Evolutionary conservation across 2,797 vertebrate genomes (phyloP).

Genomic region (Notoglanidium macrostoma): DNA sequence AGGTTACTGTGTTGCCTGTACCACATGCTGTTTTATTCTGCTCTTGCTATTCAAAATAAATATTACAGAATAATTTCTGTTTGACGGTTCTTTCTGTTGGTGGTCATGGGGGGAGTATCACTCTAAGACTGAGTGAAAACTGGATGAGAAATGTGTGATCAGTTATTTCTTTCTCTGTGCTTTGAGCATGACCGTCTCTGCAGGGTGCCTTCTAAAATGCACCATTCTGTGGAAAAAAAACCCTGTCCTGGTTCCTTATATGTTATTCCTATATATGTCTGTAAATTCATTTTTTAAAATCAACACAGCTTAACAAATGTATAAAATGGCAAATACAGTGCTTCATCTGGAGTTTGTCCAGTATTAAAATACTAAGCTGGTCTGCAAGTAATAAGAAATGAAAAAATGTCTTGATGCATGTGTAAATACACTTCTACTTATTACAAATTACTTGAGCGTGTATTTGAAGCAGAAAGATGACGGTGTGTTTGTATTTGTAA

Average conservation of each 20-base stretch:
- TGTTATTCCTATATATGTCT: background rate
- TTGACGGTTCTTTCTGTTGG: constrained; percentile 16
- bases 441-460: constrained; percentile 6
- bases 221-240: background rate
- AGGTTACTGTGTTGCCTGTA: constrained; percentile 46
- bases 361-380: background rate
- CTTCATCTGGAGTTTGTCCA: background rate
- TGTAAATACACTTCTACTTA: background rate
- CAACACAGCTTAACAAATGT: background rate
- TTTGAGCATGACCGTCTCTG: constrained; percentile 27
- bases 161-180: constrained; percentile 24
- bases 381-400: background rate
- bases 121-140: constrained; percentile 35
- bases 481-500: constrained; percentile 33
- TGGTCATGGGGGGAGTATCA: constrained; percentile 18
- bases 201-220: constrained; percentile 8
- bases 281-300: background rate
- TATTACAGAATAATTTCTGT: constrained; percentile 43
- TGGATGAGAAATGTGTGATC: constrained; percentile 35
- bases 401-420: background rate
- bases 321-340: background rate
- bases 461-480: constrained; percentile 3
- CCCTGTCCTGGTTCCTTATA: constrained; percentile 2
- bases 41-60: constrained; percentile 46
- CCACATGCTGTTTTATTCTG: constrained; percentile 52